phyloP scores from a whole-genome alignment of 2,113 vertebrate genomes.

The Sylvicapra grimmia region DNA sequence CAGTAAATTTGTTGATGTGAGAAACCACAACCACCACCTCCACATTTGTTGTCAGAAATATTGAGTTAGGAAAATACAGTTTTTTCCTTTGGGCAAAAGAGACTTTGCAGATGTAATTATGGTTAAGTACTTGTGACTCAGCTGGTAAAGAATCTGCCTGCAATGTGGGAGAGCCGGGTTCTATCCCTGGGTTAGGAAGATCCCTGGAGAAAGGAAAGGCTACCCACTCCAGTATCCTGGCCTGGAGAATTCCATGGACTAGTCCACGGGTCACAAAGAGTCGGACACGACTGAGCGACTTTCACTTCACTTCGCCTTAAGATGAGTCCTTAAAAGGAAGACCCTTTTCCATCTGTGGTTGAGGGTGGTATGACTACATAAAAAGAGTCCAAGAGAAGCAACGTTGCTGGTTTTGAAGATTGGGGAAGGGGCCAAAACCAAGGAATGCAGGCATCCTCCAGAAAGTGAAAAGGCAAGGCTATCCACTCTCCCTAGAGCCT shows the following conservation, averaged over 20 bases:
- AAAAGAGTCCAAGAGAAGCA: not conserved
- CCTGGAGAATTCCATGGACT: no score
- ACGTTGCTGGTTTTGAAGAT: not conserved
- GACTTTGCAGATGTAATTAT: not conserved
- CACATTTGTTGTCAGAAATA: not conserved
- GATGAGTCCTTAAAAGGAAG: not conserved
- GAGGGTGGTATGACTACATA: not conserved
- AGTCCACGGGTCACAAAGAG: no score
- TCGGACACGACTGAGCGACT: no score
- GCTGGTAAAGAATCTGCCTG: no score
- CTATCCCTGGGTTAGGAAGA: no score
- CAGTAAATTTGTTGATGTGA: not conserved
- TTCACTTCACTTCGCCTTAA: not conserved
- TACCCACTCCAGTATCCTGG: no score
- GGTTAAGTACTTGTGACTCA: not conserved
- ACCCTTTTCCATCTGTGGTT: not conserved
- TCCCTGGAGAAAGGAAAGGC: no score
- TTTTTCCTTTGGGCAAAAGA: not conserved
- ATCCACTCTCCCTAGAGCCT: not conserved
- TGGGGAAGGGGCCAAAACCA: not conserved
- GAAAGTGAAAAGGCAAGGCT: not conserved
- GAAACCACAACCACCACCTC: not conserved
- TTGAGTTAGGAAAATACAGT: not conserved
- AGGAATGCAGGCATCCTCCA: not conserved
- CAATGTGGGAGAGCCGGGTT: no score